Percentiles rank a stretch among this genome's conserved stretches.
Evolutionary conservation across 1,140 invertebrate species (phyloP).

Genomic region (Zeugodacus cucurbitae): DNA sequence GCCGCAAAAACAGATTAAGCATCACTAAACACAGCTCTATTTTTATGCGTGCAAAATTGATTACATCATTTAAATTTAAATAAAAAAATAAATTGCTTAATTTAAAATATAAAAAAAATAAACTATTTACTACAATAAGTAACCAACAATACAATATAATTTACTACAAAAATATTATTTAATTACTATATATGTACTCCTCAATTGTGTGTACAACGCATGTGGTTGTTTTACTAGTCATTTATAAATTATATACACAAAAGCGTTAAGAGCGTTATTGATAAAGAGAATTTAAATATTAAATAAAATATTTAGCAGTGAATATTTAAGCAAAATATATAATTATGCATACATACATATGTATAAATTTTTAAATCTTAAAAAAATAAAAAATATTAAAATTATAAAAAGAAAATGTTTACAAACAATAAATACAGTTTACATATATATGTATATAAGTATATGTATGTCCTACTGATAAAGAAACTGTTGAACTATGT

Average conservation of each 20-base stretch:
- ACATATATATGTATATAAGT: not conserved
- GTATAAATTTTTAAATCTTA: not conserved
- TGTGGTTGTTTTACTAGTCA: slow-evolving; percentile 26
- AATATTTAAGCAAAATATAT: not conserved
- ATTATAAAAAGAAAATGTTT: not conserved
- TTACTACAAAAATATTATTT: not conserved
- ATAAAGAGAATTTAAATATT: not conserved
- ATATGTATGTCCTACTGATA: slow-evolving; percentile 26
- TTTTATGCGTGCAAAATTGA: too few species aligned
- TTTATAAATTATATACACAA: slow-evolving; percentile 11
- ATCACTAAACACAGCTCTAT: too few species aligned
- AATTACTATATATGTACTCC: not conserved
- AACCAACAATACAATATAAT: not conserved
- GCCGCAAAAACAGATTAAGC: too few species aligned
- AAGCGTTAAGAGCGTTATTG: not conserved
- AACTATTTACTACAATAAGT: too few species aligned
- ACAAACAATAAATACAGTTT: not conserved
- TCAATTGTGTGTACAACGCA: not conserved
- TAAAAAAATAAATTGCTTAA: too few species aligned
- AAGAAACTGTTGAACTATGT: slow-evolving; percentile 19
- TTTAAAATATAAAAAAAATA: too few species aligned
- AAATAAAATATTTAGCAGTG: not conserved
- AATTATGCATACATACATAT: not conserved
- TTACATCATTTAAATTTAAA: too few species aligned
- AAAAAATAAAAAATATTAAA: too few species aligned